phyloP scores from a whole-genome alignment of 2,888 invertebrate species.

The Acrobasis consociella region DNA sequence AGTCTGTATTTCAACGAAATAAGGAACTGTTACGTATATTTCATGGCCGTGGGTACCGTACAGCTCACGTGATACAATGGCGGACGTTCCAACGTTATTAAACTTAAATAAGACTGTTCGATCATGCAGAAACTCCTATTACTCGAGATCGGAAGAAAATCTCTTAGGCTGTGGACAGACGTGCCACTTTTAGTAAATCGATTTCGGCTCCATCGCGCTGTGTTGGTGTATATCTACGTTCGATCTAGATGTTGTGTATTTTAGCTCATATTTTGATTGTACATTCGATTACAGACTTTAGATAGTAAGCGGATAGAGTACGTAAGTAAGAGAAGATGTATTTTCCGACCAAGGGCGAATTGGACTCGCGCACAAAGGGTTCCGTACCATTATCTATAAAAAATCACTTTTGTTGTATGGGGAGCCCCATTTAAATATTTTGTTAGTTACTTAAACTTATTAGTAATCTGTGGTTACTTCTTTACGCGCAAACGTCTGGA shows the following conservation, averaged over 20 bases:
- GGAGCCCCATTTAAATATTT: too few species aligned
- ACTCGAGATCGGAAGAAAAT: conserved; percentile 73
- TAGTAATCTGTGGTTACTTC: too few species aligned
- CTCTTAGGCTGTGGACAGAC: conserved; percentile 34
- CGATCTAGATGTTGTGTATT: not conserved
- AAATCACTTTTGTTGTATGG: too few species aligned
- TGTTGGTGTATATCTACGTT: not conserved
- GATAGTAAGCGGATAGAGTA: too few species aligned
- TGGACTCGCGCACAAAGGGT: too few species aligned
- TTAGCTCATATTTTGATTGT: not conserved
- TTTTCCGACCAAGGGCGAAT: too few species aligned
- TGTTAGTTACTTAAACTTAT: too few species aligned
- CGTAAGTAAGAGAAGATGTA: too few species aligned
- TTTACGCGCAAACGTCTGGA: too few species aligned
- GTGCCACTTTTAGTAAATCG: not conserved
- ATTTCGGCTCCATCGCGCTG: not conserved
- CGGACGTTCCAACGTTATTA: conserved; percentile 54
- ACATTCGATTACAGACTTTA: not conserved
- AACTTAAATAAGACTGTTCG: conserved; percentile 68
- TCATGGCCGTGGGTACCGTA: not conserved
- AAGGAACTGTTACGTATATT: not conserved
- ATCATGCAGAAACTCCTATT: conserved; percentile 76
- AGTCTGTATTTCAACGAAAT: not conserved
- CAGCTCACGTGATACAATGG: conserved; percentile 18
- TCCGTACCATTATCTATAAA: too few species aligned